A percentile compares a stretch with the other conserved stretches of the same genome.
Conservation (phyloP, 1,140 invertebrate genomes). For the Drosophila trapezifrons region DNA sequence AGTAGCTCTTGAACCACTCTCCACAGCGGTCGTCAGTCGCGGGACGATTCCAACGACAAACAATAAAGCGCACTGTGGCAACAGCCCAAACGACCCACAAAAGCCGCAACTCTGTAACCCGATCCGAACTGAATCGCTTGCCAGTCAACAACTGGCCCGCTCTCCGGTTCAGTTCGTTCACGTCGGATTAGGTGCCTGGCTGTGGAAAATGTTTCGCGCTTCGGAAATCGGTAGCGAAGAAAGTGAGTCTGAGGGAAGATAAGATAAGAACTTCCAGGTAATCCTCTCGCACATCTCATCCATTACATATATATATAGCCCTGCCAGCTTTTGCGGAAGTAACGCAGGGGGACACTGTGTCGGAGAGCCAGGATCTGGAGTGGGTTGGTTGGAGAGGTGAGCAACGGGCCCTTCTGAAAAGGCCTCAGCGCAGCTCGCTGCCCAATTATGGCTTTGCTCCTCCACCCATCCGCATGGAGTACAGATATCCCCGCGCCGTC, state of each 20-base stretch:
- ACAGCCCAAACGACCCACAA: slow-evolving; percentile 48
- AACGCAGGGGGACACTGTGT: slow-evolving; percentile 36
- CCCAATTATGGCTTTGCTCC: slow-evolving; percentile 73
- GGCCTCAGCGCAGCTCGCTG: slow-evolving; percentile 49
- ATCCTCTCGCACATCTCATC: neutral
- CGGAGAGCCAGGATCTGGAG: slow-evolving; percentile 10
- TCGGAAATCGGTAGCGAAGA: slow-evolving; percentile 81
- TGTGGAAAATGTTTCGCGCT: slow-evolving; percentile 74
- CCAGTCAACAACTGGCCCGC: slow-evolving; percentile 29
- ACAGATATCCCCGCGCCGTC: slow-evolving; percentile 77
- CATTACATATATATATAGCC: slow-evolving; percentile 37
- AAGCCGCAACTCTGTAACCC: slow-evolving; percentile 68
- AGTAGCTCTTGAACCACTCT: slow-evolving; percentile 49
- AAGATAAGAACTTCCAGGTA: slow-evolving; percentile 36
- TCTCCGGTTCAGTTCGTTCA: slow-evolving; percentile 35
- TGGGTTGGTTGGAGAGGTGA: slow-evolving; percentile 33
- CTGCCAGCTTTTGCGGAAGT: slow-evolving; percentile 69
- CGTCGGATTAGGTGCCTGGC: slow-evolving; percentile 34
- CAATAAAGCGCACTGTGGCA: slow-evolving; percentile 45
- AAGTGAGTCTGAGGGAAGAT: slow-evolving; percentile 65
- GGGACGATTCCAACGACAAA: slow-evolving; percentile 23
- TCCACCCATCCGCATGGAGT: slow-evolving; percentile 50
- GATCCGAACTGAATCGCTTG: slow-evolving; percentile 34
- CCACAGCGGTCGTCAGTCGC: slow-evolving; percentile 48
- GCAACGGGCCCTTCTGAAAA: slow-evolving; percentile 34